Conservation (phyloP, 92 coral and sea anemone genomes). For the Plumapathes pennacea region DNA sequence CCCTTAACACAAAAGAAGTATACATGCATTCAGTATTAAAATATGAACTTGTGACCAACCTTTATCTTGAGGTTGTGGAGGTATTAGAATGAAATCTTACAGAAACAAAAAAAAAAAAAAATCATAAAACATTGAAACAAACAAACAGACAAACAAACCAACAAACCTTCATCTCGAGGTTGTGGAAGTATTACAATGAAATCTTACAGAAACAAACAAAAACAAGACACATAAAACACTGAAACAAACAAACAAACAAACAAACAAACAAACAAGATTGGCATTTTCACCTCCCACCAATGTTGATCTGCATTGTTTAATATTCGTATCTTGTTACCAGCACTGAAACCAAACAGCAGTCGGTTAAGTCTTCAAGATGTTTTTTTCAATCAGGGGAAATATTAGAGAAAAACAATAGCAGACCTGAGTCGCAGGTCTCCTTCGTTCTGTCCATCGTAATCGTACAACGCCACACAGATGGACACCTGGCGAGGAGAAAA, state of each 20-base stretch:
- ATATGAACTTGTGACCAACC: neutral
- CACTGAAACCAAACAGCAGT: conserved; percentile 33
- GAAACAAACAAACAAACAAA: no score
- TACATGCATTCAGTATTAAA: no score
- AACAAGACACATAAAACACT: no score
- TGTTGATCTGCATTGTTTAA: conserved; percentile 73
- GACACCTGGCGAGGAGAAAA: no score
- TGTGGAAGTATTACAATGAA: neutral
- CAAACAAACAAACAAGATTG: no score
- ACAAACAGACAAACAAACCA: neutral
- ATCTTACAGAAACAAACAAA: no score
- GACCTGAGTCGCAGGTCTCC: conserved; percentile 88
- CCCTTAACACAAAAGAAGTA: conserved; percentile 44
- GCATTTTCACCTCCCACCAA: conserved; percentile 89
- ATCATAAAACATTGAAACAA: neutral
- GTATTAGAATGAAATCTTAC: neutral
- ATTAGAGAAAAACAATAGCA: neutral
- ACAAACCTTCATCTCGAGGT: neutral
- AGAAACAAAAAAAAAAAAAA: no score
- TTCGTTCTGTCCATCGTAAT: conserved; percentile 78
- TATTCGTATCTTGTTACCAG: conserved; percentile 79
- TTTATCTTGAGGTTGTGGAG: neutral
- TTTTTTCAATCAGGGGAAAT: neutral
- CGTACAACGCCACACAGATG: conserved; percentile 80
- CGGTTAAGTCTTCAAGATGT: no score